Evolutionary conservation across 2,113 vertebrate genomes (phyloP).

Genomic region (Podilymbus podiceps): DNA sequence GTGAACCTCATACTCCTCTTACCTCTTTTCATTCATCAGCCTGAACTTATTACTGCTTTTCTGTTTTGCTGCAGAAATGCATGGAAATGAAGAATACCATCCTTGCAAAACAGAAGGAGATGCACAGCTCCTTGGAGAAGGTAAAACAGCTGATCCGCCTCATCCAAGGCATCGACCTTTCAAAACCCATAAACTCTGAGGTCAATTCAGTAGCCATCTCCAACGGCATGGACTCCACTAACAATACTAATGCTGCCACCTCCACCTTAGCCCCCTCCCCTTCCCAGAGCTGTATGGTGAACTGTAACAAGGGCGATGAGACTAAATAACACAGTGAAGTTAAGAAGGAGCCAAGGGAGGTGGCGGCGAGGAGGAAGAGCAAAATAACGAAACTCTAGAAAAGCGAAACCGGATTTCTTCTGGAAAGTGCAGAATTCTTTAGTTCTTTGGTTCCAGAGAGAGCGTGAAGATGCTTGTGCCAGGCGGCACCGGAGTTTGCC

Average conservation of each 20-base stretch:
- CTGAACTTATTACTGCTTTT: background rate
- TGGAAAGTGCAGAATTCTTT: conserved; percentile 81
- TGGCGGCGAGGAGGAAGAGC: conserved; percentile 67
- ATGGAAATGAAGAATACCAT: conserved; percentile 98
- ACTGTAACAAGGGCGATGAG: conserved; percentile 84
- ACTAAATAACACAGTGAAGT: conserved; percentile 85
- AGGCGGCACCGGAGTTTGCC: conserved; percentile 94
- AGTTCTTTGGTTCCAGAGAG: conserved; percentile 83
- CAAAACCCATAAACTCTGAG: conserved; percentile 86
- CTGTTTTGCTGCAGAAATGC: conserved; percentile 86
- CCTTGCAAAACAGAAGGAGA: conserved; percentile 95
- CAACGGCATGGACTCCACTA: conserved; percentile 81
- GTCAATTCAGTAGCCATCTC: conserved; percentile 77
- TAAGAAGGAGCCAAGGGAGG: conserved; percentile 69
- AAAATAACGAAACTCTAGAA: conserved; percentile 74
- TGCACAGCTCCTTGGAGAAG: conserved; percentile 95
- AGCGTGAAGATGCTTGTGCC: conserved; percentile 87
- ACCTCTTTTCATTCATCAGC: background rate
- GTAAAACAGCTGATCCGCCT: conserved; percentile 95
- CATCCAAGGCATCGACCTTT: conserved; percentile 94
- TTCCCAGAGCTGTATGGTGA: conserved; percentile 81
- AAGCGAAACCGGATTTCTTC: conserved; percentile 80
- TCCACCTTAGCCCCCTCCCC: conserved; percentile 74
- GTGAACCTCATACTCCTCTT: background rate
- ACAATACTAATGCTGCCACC: conserved; percentile 74